phyloP scores from a whole-genome alignment of 2,797 vertebrate species.

The Morelia viridis region DNA sequence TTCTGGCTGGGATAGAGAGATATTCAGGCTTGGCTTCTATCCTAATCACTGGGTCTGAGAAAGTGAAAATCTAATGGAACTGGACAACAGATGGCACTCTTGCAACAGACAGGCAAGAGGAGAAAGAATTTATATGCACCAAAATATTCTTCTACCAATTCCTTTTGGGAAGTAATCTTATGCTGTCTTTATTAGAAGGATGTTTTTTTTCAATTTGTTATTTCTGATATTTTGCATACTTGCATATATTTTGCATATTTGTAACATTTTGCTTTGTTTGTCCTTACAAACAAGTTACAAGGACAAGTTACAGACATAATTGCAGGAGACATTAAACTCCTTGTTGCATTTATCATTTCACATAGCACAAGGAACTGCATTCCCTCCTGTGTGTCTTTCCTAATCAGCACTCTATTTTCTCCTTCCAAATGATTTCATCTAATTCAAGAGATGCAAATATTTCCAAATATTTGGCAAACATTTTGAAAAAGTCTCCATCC shows the following conservation, averaged over 20 bases:
- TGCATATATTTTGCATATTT: neutral
- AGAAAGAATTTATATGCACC: neutral
- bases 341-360: neutral
- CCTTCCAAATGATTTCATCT: neutral
- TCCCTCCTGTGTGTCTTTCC: too few species aligned
- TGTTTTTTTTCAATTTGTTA: neutral
- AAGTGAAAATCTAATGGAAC: neutral
- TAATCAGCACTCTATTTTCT: neutral
- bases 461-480: neutral
- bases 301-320: neutral
- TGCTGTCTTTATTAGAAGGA: neutral
- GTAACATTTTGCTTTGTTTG: neutral
- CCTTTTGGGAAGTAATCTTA: neutral
- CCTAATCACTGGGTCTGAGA: neutral
- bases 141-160: neutral
- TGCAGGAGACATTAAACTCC: neutral
- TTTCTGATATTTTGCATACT: neutral
- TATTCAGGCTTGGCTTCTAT: neutral
- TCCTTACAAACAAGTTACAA: neutral
- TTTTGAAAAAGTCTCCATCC: neutral
- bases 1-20: neutral
- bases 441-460: neutral
- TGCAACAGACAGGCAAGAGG: neutral
- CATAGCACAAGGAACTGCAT: neutral
- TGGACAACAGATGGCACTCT: constrained; percentile 40